Evolutionary conservation across 2,888 invertebrate genomes (phyloP), one percentile per base, ranked within the genome.

Genomic region (Limnephilus rhombicus): DNA sequence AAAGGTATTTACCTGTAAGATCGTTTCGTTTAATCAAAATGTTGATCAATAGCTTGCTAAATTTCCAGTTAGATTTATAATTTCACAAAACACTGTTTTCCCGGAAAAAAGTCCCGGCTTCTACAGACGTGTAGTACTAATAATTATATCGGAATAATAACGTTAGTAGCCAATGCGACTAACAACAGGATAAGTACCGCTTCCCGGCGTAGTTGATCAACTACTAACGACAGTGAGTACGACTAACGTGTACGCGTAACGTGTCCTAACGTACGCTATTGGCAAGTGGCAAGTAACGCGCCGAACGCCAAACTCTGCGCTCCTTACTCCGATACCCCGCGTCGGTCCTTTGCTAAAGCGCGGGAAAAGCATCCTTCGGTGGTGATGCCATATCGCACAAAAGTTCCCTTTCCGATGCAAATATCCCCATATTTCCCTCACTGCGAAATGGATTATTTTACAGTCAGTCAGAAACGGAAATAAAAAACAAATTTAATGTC

Each of bases 311-410:
- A 18, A 53, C 18, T 53, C 53, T 5, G 18, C 53, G 24, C 68
- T 68, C 68, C 68, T 34, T 82, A 31, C 82, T 82, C 29, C 83
- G 15, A 37, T 31, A 41, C 41, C 9, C 41, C 41, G 37, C 29
- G 18, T 37, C 7, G n/a, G 45, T 24, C 45, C 45, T 45, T 45
- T 45, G 9, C 45, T 45, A 86, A 87, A 87, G 87, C 87, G 49
- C 87, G 87, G 49, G 68, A 87, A 87, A 87, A 53, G 87, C 68
- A 29, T 87, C 87, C 87, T 87, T 68, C 24, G 13, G 31, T 53
- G 53, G 87, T n/a, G 87, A 87, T 87, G 34, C 49, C 87, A 87
- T 12, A 45, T 31, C 49, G n/a, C n/a, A 24, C 13, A n/a, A 53
- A 49, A 53, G 18, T 31, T 49, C 86, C 82, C 82, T 68, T 68